phyloP scores from a whole-genome alignment of 2,113 vertebrate genomes.

The Actenoides lindsayi region DNA sequence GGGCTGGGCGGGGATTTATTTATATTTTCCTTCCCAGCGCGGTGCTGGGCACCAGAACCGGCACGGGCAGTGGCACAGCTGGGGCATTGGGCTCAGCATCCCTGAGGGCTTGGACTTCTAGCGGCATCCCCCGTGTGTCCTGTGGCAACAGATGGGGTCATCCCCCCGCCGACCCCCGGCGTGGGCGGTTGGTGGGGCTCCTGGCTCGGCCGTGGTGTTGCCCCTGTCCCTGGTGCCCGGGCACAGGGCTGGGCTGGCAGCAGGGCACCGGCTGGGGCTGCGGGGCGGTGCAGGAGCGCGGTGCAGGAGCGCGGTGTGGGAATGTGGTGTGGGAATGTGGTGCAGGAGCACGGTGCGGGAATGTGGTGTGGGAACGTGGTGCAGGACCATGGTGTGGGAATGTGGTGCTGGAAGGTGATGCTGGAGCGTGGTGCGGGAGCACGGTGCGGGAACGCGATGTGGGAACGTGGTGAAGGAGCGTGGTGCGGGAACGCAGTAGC shows the following conservation, averaged over 20 bases:
- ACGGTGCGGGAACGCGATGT: neutral
- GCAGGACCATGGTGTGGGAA: neutral
- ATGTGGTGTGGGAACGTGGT: fast-evolving
- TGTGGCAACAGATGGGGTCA: too few relatives aligned
- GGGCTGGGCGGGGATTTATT: neutral
- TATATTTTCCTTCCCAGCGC: neutral
- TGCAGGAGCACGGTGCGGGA: fast-evolving
- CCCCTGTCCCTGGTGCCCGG: fast-evolving
- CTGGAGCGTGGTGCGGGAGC: fast-evolving
- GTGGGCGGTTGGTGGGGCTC: neutral
- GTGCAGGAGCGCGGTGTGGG: fast-evolving
- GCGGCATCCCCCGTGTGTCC: fast-evolving
- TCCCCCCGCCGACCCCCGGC: too few relatives aligned
- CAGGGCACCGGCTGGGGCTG: neutral
- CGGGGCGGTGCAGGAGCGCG: neutral
- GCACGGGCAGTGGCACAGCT: neutral
- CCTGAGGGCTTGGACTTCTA: neutral
- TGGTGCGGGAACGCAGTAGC: neutral
- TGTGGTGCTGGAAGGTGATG: neutral
- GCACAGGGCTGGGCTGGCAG: neutral
- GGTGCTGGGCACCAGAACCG: neutral
- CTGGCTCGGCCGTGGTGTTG: too few relatives aligned
- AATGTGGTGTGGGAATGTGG: fast-evolving
- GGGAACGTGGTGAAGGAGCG: neutral
- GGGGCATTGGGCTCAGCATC: neutral